Percentiles rank a stretch among this genome's conserved stretches.
phyloP scores from a whole-genome alignment of 2,797 vertebrate genomes.

The Rhynchotus rufescens region DNA sequence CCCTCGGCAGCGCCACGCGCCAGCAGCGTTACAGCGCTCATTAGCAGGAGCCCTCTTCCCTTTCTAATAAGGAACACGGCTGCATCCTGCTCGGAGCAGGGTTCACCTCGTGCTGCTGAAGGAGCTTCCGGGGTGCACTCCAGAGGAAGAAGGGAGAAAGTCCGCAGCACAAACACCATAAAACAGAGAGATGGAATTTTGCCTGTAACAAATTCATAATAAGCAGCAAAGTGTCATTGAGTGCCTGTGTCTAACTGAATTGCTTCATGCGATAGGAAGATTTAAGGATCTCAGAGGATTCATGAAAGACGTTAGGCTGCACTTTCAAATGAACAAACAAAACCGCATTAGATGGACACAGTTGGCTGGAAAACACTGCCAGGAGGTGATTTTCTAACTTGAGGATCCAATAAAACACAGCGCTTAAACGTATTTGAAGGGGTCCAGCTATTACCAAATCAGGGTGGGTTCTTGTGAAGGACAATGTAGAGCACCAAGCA shows the following conservation, averaged over 20 bases:
- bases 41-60: constrained; percentile 68
- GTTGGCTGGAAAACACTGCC: background rate
- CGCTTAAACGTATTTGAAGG: constrained; percentile 1
- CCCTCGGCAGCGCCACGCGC: constrained; percentile 57
- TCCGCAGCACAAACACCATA: constrained; percentile 36
- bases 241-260: constrained; percentile 32
- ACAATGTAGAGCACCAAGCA: background rate
- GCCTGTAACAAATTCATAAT: constrained; percentile 56
- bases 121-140: constrained; percentile 53
- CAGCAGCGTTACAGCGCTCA: constrained; percentile 65
- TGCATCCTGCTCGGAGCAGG: constrained; percentile 52
- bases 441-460: background rate
- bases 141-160: constrained; percentile 22
- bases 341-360: constrained; percentile 8
- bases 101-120: constrained; percentile 57
- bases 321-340: constrained; percentile 60
- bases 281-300: constrained; percentile 37
- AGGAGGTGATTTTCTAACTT: background rate
- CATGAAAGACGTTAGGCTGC: background rate
- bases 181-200: constrained; percentile 54
- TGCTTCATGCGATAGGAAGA: constrained; percentile 41
- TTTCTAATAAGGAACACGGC: constrained; percentile 63
- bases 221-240: constrained; percentile 41
- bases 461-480: background rate
- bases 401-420: background rate